These are phyloP conservation scores for Netelia inedita DNA, from an alignment of 2,888 invertebrate genomes.

Conservation along the genomic window DNA sequence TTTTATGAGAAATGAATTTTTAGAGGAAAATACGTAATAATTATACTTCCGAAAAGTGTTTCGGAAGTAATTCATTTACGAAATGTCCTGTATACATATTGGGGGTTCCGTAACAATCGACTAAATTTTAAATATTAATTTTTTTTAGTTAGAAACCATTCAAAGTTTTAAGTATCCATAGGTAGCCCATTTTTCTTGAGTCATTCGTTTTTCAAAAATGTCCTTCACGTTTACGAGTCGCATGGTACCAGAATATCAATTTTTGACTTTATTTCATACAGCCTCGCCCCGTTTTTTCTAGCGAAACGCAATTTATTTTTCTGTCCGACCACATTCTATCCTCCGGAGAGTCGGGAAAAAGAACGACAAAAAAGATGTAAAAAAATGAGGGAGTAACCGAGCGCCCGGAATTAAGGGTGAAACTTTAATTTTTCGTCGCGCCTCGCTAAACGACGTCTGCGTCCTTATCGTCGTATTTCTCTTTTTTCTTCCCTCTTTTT, in stretches of 20 bases:
- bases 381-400: neutral
- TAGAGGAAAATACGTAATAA: too few species aligned
- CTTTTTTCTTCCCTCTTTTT: conserved; percentile 16
- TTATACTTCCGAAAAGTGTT: too few species aligned
- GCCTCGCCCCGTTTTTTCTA: neutral
- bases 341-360: neutral
- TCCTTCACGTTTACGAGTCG: neutral
- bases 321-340: neutral
- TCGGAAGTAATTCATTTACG: too few species aligned
- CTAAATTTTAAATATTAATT: too few species aligned
- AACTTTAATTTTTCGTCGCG: conserved; percentile 48
- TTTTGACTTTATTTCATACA: neutral
- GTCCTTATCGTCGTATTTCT: conserved; percentile 34
- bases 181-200: too few species aligned
- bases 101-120: too few species aligned
- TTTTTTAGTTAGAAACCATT: too few species aligned
- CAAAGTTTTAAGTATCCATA: too few species aligned
- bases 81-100: too few species aligned
- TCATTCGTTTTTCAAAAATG: neutral
- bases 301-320: neutral
- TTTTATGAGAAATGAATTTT: too few species aligned
- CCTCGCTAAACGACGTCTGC: conserved; percentile 51
- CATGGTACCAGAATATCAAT: neutral
- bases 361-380: neutral
- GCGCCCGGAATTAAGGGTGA: conserved; percentile 44